Conservation (phyloP, 2,888 invertebrate genomes). For the Sialis lutaria region DNA sequence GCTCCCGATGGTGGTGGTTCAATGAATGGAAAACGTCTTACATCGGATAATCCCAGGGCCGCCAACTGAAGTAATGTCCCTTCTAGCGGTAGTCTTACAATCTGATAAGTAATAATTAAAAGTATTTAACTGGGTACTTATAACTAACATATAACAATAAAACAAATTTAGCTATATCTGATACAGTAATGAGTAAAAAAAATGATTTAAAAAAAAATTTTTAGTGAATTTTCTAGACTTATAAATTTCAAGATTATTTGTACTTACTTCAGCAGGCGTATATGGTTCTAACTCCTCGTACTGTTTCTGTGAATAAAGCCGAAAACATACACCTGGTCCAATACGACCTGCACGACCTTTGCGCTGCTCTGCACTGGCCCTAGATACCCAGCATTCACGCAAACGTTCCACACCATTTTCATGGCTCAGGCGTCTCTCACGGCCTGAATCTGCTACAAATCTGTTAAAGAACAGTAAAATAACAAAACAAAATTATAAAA, state of each 20-base stretch:
- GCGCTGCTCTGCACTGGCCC: conserved; percentile 92
- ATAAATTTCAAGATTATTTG: too few relatives aligned
- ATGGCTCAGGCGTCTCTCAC: conserved; percentile 94
- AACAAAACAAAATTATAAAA: too few relatives aligned
- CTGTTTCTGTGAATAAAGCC: conserved; percentile 73
- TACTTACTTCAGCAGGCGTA: conserved; percentile 73
- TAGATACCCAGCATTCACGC: conserved; percentile 93
- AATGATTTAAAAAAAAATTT: too few relatives aligned
- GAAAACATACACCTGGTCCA: conserved; percentile 89
- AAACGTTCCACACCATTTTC: conserved; percentile 83
- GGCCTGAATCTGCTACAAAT: conserved; percentile 94
- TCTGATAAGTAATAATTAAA: too few relatives aligned
- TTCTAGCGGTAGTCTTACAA: conserved; percentile 79
- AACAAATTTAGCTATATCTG: too few relatives aligned
- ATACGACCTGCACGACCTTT: conserved; percentile 89
- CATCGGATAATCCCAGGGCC: conserved; percentile 81
- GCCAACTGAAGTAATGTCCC: conserved; percentile 84
- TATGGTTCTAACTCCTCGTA: conserved; percentile 63
- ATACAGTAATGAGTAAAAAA: too few relatives aligned
- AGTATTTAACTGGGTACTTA: too few relatives aligned
- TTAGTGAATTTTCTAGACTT: too few relatives aligned
- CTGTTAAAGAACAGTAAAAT: conserved; percentile 19
- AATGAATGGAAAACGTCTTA: conserved; percentile 83
- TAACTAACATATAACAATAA: too few relatives aligned
- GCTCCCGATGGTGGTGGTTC: conserved; percentile 76